A percentile compares a stretch with the other conserved stretches of the same genome.
Evolutionary conservation across 1,140 invertebrate species (phyloP).

Genomic region (Aphis craccivora): DNA sequence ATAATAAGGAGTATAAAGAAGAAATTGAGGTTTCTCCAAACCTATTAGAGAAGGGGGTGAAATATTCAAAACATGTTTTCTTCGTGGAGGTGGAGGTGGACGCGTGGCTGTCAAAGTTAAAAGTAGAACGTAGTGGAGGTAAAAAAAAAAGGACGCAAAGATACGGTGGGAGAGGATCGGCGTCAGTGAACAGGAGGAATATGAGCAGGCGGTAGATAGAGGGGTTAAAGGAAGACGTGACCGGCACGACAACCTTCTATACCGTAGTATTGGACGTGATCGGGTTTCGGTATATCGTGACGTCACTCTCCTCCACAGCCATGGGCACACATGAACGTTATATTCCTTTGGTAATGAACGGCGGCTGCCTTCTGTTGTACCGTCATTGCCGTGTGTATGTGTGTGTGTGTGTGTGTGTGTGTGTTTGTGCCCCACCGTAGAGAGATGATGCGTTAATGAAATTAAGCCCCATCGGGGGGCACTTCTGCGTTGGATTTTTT

Average conservation of each 20-base stretch:
- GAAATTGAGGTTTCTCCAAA: conserved; percentile 55
- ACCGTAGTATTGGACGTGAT: conserved; percentile 53
- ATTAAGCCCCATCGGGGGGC: conserved; percentile 47
- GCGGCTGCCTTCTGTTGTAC: conserved; percentile 18
- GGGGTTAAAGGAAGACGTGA: conserved; percentile 57
- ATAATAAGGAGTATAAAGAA: neutral
- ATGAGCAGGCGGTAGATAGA: neutral
- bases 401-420: neutral
- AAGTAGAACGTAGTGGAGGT: conserved; percentile 53
- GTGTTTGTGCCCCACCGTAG: neutral
- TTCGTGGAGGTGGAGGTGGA: neutral
- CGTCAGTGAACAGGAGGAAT: neutral
- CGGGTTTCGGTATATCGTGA: conserved; percentile 56
- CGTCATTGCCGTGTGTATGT: neutral
- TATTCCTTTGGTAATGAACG: conserved; percentile 53
- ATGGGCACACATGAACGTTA: conserved; percentile 41
- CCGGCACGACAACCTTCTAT: conserved; percentile 55
- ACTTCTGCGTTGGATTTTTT: conserved; percentile 32
- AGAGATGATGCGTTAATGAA: conserved; percentile 53
- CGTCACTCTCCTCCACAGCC: conserved; percentile 19
- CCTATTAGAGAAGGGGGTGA: conserved; percentile 44
- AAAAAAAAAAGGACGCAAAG: conserved; percentile 47
- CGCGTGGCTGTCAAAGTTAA: conserved; percentile 53
- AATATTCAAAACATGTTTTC: conserved; percentile 57
- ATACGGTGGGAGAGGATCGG: neutral